Base-by-base conservation (phyloP, 2,797 vertebrate genomes). In the Falco biarmicus region DNA sequence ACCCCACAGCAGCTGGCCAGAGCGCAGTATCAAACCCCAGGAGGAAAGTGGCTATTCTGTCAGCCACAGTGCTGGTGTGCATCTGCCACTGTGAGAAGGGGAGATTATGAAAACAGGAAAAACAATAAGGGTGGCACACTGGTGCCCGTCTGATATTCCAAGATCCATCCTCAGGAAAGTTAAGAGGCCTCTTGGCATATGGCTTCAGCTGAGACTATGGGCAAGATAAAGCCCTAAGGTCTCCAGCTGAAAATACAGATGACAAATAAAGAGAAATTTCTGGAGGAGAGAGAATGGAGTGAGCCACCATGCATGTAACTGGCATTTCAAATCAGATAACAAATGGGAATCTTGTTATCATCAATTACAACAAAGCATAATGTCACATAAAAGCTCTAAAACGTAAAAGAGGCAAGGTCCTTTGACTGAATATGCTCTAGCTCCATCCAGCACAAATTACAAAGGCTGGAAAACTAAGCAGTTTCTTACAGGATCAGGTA, bases 151-250 rank as follows among this genome's bases (percentile, higher is more conserved):
- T 91, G 91, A 64, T 96, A 95, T 90, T 95, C 95, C 83, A 94
- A 96, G 77, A 93, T 93, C 74, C 78, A 74, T 95, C 84, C 91
- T 91, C 86, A 82, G 82, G 90, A 91, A 97, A 96, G 92, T 88
- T 92, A 95, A 89, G 73, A 82, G 84, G 90, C 82, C 91, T 95
- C 95, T 91, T 95, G 96, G 95, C 95, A 96, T 93, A 97, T 91
- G 95, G 74, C 84, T 91, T 93, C 75, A 86, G 75, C 78, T 59
- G 70, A 83, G 47, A 63, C 24, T 31, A 84, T 47, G 82, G 65
- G 81, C 41, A 83, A 70, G 45, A 76, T 69, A 88, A 93, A 84
- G 68, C 61, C 60, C 93, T 91, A 29, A 87, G 81, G 69, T 45
- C 76, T 88, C 53, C 45, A 61, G 48, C 43, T 75, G 77, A 94